phyloP scores from a whole-genome alignment of 2,888 invertebrate species.

The Mesorhabditis spiculigera region DNA sequence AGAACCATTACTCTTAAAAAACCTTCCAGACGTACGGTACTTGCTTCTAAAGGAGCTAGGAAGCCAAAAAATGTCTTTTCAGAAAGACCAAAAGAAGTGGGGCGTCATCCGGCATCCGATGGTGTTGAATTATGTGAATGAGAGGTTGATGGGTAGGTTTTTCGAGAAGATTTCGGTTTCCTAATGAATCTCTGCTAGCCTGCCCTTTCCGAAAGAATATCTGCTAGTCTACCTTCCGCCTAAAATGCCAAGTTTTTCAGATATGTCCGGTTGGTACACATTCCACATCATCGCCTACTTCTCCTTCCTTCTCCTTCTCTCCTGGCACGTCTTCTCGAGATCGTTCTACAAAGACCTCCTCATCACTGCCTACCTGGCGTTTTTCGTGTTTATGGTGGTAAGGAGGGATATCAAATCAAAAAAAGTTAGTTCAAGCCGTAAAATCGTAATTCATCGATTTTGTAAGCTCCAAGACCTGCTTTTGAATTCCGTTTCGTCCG shows the following conservation, averaged over 20 bases:
- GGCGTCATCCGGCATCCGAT: conserved; percentile 51
- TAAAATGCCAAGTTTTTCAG: conserved; percentile 16
- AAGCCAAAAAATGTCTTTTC: conserved; percentile 7
- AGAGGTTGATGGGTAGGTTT: conserved; percentile 20
- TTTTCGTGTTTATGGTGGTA: conserved; percentile 50
- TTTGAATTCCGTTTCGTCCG: too few relatives aligned
- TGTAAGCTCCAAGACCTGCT: too few relatives aligned
- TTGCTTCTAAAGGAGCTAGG: too few relatives aligned
- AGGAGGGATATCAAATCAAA: too few relatives aligned
- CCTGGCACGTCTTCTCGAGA: conserved; percentile 46
- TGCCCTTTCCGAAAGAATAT: too few relatives aligned
- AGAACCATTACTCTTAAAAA: too few relatives aligned
- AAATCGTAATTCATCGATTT: too few relatives aligned
- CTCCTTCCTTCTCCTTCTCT: conserved; percentile 51
- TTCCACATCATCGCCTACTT: conserved; percentile 42
- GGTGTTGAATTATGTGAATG: conserved; percentile 50
- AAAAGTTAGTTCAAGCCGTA: too few relatives aligned
- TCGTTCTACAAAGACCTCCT: conserved; percentile 21
- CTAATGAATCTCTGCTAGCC: too few relatives aligned
- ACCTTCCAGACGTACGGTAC: too few relatives aligned
- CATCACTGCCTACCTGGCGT: conserved; percentile 39
- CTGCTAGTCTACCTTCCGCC: too few relatives aligned
- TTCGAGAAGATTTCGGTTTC: not conserved
- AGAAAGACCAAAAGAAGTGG: conserved; percentile 47
- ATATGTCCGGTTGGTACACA: conserved; percentile 46